These are phyloP conservation scores for Aviceda subcristata DNA, from an alignment of 2,113 vertebrate genomes.

Conservation along the genomic window DNA sequence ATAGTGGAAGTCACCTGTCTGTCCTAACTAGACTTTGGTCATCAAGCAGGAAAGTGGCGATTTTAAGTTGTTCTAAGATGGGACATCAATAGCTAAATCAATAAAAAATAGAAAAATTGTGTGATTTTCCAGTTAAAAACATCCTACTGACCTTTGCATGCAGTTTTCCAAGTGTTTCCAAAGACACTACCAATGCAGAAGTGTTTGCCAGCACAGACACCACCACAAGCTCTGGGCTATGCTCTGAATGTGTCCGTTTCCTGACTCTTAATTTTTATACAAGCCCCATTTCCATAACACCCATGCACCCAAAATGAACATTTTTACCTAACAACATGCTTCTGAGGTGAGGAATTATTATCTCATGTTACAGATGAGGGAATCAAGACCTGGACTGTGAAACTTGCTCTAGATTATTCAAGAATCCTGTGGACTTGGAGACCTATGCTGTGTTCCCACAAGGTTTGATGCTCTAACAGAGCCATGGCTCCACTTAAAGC, in stretches of 20 bases:
- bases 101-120: neutral
- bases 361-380: neutral
- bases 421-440: neutral
- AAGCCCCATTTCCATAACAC: accelerated
- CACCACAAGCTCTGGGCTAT: neutral
- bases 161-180: neutral
- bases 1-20: neutral
- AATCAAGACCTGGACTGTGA: neutral
- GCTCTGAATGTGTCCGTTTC: neutral
- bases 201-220: neutral
- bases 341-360: neutral
- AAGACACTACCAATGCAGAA: neutral
- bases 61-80: neutral
- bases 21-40: neutral
- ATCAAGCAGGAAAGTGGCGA: neutral
- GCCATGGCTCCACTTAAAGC: neutral
- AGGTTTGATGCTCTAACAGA: neutral
- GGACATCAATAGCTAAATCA: neutral
- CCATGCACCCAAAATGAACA: neutral
- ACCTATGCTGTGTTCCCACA: neutral
- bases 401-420: neutral
- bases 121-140: neutral
- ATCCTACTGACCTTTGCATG: neutral
- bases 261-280: neutral
- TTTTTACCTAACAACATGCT: neutral